Conservation (phyloP, 2,888 invertebrate genomes). For the Pimpla rufipes region DNA sequence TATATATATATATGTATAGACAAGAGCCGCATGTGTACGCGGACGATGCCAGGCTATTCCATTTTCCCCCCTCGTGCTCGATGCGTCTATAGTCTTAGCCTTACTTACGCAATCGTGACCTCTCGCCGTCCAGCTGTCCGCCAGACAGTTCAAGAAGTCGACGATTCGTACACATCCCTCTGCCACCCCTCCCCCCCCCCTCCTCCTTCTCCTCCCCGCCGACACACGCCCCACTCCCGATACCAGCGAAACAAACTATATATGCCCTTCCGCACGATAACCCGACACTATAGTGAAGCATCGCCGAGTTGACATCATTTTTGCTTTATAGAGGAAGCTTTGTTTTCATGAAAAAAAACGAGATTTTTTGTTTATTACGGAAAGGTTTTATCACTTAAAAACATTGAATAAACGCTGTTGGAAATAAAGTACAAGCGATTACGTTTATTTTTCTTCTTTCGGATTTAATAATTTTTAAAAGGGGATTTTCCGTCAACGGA, state of each 20-base stretch:
- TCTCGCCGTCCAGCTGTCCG: slow-evolving; percentile 80
- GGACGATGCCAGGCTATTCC: background rate
- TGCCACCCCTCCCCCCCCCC: background rate
- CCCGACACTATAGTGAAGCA: slow-evolving; percentile 21
- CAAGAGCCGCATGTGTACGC: background rate
- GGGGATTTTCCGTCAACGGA: no score
- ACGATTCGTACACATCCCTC: slow-evolving; percentile 21
- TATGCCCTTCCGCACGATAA: slow-evolving; percentile 22
- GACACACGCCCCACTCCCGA: background rate
- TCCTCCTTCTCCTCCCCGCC: background rate
- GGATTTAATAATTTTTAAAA: no score
- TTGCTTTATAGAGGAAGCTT: no score
- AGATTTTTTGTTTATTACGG: no score
- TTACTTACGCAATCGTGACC: slow-evolving; percentile 76
- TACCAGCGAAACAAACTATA: background rate
- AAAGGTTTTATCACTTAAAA: no score
- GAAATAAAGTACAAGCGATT: no score
- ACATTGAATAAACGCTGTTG: no score
- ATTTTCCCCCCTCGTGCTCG: slow-evolving; percentile 42
- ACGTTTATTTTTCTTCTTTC: no score
- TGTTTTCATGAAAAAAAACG: no score
- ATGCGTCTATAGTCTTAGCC: slow-evolving; percentile 69
- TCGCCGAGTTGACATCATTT: slow-evolving; percentile 4
- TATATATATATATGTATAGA: background rate
- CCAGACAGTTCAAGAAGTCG: slow-evolving; percentile 58